Evolutionary conservation across 2,888 invertebrate genomes (phyloP), one percentile per base, ranked within the genome.

Genomic region (Pemphredon lugubris): DNA sequence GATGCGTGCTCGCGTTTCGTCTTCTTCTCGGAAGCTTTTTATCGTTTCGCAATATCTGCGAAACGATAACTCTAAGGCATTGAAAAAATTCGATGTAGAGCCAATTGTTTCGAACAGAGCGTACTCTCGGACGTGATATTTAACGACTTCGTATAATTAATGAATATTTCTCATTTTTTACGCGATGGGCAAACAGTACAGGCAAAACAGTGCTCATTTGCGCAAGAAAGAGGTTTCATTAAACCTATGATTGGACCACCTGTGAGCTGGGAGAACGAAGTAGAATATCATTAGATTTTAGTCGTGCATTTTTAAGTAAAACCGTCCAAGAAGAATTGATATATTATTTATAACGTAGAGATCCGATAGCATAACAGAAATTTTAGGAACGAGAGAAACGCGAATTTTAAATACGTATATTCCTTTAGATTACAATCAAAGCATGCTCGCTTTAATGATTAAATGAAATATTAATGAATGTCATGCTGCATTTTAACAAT

Each of bases 331-430:
- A n/a, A n/a, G n/a, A n/a, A n/a, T n/a, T n/a, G n/a, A n/a, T n/a
- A n/a, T 30, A 21, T 42, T 16, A 61, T 16, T 44, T 34, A 40
- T 66, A 75, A 73, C 21, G 59, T 75, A 73, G 34, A 64, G 63
- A 69, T 44, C 59, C 50, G n/a, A 50, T n/a, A 42, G 57, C 60
- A 75, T 53, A 61, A 44, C 26, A n/a, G 30, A n/a, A 14, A 14
- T 14, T 45, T 2, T 20, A 40, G 20, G 7, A 7, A 57, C 0
- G 3, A 13, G 34, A 34, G 11, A 34, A 18, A 40, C n/a, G 32
- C 20, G 14, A 44, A 37, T 59, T 66, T 51, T 14, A 11, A 9
- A 13, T 37, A n/a, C n/a, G n/a, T n/a, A n/a, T n/a, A n/a, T n/a
- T n/a, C n/a, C n/a, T n/a, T n/a, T n/a, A n/a, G n/a, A n/a, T n/a